Evolutionary conservation across 1,140 invertebrate species (phyloP).

Genomic region (Medauroidea extradentata): DNA sequence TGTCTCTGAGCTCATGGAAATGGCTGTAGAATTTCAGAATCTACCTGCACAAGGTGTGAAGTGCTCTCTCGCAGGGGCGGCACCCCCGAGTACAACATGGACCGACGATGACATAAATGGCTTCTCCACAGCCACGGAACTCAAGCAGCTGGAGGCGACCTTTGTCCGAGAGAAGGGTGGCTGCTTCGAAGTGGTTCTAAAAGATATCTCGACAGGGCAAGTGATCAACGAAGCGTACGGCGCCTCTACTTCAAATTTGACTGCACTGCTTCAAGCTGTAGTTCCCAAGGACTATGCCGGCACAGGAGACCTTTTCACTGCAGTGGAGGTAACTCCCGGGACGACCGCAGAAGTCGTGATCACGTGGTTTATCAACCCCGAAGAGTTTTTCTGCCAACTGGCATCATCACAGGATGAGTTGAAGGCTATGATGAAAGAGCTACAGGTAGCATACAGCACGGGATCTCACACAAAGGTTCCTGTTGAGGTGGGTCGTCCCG

Average conservation of each 20-base stretch:
- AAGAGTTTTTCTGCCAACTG: slow-evolving; percentile 62
- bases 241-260: too few species aligned
- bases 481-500: slow-evolving; percentile 47
- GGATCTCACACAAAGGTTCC: slow-evolving; percentile 41
- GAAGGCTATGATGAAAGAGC: slow-evolving; percentile 60
- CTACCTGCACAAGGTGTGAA: slow-evolving; percentile 39
- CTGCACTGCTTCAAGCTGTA: too few species aligned
- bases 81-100: slow-evolving; percentile 20
- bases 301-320: slow-evolving; percentile 38
- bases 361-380: slow-evolving; percentile 61
- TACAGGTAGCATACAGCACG: slow-evolving; percentile 58
- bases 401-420: slow-evolving; percentile 48
- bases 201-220: slow-evolving; percentile 21
- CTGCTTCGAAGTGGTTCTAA: slow-evolving; percentile 36
- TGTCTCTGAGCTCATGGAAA: slow-evolving; percentile 37
- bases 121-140: slow-evolving; percentile 23
- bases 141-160: slow-evolving; percentile 33
- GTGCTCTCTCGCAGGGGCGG: slow-evolving; percentile 36
- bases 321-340: slow-evolving; percentile 31
- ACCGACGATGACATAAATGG: slow-evolving; percentile 20
- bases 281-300: slow-evolving; percentile 41
- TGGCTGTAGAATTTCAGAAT: slow-evolving; percentile 27
- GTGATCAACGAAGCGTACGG: slow-evolving; percentile 41
- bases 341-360: slow-evolving; percentile 44
- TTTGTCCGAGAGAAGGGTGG: slow-evolving; percentile 34